Evolutionary conservation across 2,797 vertebrate species (phyloP).

Genomic region (Poecilia wingei): DNA sequence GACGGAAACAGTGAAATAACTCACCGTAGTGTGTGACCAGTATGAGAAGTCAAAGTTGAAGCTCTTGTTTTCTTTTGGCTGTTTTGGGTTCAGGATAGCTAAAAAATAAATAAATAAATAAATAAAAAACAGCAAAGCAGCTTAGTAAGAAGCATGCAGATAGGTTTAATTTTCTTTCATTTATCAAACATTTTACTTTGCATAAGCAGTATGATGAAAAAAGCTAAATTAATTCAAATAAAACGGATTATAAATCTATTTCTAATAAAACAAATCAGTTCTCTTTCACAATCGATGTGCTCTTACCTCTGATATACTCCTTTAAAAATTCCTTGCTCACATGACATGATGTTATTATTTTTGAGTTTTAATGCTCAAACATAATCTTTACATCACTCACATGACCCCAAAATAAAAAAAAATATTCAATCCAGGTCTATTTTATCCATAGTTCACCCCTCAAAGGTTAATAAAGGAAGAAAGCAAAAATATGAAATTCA

Average conservation of each 20-base stretch:
- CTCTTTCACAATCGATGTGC: background rate
- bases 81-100: conserved; percentile 97
- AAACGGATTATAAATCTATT: background rate
- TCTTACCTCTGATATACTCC: background rate
- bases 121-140: conserved; percentile 25
- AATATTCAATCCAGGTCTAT: conserved; percentile 7
- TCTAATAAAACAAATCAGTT: background rate
- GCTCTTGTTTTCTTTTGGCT: conserved; percentile 98
- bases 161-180: background rate
- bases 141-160: conserved; percentile 5
- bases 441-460: background rate
- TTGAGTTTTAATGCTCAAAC: background rate
- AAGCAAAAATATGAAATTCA: background rate
- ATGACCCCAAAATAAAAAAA: background rate
- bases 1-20: conserved; percentile 39
- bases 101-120: conserved; percentile 20
- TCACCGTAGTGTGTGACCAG: conserved; percentile 98
- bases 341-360: background rate
- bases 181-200: background rate
- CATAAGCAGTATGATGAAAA: background rate
- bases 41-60: conserved; percentile 99
- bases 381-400: background rate
- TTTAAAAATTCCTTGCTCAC: background rate
- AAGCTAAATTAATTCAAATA: background rate
- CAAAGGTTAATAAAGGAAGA: background rate